Evolutionary conservation across 2,797 vertebrate species (phyloP), one percentile per base, ranked within the genome.

Genomic region (Stomatorhinus walkeri): DNA sequence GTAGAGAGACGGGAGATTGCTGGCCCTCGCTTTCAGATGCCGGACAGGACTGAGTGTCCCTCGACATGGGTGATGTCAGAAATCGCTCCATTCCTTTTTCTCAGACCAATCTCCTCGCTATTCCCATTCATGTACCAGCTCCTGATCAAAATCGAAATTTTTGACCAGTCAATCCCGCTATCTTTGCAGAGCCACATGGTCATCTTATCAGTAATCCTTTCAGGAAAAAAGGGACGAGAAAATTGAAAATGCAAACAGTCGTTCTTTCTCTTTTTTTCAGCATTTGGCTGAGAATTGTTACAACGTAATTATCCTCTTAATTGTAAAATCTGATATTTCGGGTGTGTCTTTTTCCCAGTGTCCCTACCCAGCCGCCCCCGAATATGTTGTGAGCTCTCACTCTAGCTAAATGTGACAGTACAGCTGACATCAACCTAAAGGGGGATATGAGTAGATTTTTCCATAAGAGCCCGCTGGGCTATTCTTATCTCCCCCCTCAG

Each of bases 401-500:
- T 87, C 10, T 3, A 28, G 52, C 49, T 56, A 54, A 54, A 87
- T 36, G 24, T 56, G 85, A 59, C 85, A 87, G 85, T 52, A 56
- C 52, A 40, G 51, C 85, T 87, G 85, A 87, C 49, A 59, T 56
- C 14, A 5, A 56, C n/a, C 85, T 87, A 56, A 87, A 87, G 28
- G 54, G 56, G 54, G 40, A 46, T 61, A 64, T 56, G 86, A 43
- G 56, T 56, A 22, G 40, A 28, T 87, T 54, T 87, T 52, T 59
- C 85, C 5, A 61, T 51, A 36, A 59, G 85, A 87, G 28, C 54
- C 85, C 54, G 32, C 28, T 59, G 85, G 54, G 36, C 36, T 87
- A 68, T 87, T 87, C 86, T 87, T 87, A 87, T 87, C 86, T 28
- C n/a, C 40, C 86, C 36, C n/a, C 40, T 64, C 86, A 61, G 86